Base-by-base conservation (phyloP, 1,140 invertebrate genomes). In the Anoplolepis gracilipes region DNA sequence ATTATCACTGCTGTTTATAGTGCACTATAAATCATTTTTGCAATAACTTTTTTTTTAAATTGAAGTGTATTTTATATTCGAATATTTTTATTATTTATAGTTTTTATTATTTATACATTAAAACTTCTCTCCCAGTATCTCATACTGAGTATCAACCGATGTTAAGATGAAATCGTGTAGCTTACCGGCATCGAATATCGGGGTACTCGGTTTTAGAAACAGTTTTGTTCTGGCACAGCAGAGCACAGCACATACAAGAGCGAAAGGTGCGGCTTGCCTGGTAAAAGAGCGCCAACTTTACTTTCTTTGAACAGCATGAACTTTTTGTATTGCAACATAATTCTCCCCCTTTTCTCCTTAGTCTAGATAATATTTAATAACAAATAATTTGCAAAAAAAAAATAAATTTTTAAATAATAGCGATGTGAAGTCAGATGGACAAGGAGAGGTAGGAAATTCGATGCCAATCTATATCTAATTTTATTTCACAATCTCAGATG, bases 161-260 rank as follows among this genome's bases (percentile, higher is more conserved):
- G 76, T 67, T 67, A 79, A 79, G 22, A 30, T 57, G 22, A 36
- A 33, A 22, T 25, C 39, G 22, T 10, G 11, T 36, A 28, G 8
- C 42, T 82, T 82, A 82, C 67, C 78, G 78, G 72, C 78, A 72
- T 13, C 28, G 25, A 22, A 16, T 57, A 57, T 11, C 10, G n/a
- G 13, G 10, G 13, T 79, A 67, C 22, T 77, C 36, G 13, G 16
- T n/a, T 67, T 22, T 22, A 22, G 25, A 16, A 25, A 2, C 11
- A 39, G 42, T 78, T 70, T 70, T 57, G 36, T 42, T 81, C 77
- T 39, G 25, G 10, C 42, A 28, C 61, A 64, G 75, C 33, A 88
- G 85, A 70, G 87, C 2, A 88, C 85, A 89, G 85, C 88, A 87
- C 78, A 69, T 28, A 49, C 46, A 57, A 19, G 36, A n/a, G 53